A percentile compares a stretch with the other conserved stretches of the same genome.
These are phyloP conservation scores for Apostichopus japonicus DNA, from an alignment of 35 echinoderm and acorn worm genomes.

Conservation along the genomic window DNA sequence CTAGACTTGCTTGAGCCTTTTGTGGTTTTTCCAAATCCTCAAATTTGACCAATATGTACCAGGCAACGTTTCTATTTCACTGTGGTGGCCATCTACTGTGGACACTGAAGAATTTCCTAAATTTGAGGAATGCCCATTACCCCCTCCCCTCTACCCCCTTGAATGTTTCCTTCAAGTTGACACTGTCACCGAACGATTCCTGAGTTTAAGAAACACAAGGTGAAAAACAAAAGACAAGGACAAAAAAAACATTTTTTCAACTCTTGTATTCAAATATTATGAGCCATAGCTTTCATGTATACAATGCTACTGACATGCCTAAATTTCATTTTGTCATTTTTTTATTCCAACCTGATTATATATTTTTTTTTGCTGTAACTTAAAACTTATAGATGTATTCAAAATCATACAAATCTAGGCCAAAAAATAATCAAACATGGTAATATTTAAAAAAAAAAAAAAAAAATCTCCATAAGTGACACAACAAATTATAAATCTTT, in stretches of 20 bases:
- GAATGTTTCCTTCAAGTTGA: too few species aligned
- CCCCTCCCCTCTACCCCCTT: too few species aligned
- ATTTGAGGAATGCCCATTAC: too few species aligned
- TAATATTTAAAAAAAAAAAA: slow-evolving; percentile 22
- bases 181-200: too few species aligned
- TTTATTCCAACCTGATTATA: slow-evolving; percentile 27
- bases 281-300: slow-evolving; percentile 42
- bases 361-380: not conserved
- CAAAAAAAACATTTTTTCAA: not conserved
- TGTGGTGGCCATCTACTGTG: too few species aligned
- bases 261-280: slow-evolving; percentile 15
- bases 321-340: slow-evolving; percentile 37
- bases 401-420: slow-evolving; percentile 49
- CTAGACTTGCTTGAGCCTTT: too few species aligned
- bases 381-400: slow-evolving; percentile 49
- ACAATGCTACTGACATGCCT: slow-evolving; percentile 51
- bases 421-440: slow-evolving; percentile 48
- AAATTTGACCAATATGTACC: too few species aligned
- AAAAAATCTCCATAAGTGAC: slow-evolving; percentile 2
- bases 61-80: too few species aligned
- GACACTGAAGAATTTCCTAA: too few species aligned
- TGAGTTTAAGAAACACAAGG: not conserved
- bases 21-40: too few species aligned
- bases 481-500: slow-evolving; percentile 44
- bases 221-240: not conserved